Evolutionary conservation across 2,888 invertebrate genomes (phyloP), one percentile per base, ranked within the genome.

Genomic region (Prosapia bicincta): DNA sequence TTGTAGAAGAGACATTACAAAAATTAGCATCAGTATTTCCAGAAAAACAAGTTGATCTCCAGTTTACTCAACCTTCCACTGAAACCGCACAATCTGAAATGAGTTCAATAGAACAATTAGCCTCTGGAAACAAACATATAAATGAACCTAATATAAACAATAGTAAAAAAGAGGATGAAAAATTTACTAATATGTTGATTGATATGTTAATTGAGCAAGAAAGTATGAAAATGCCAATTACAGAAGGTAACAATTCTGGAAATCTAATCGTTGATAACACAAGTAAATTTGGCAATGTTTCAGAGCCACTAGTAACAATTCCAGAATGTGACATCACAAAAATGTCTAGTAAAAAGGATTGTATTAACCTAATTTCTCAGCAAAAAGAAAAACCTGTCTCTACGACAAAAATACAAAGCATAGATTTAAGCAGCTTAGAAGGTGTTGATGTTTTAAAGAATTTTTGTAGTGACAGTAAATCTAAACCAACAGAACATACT

Each of bases 191-290:
- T 71, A 71, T 78, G 13, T 71, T 80, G 5, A 79, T 80, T 72
- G 80, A 80, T 65, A 78, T 78, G 77, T 68, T 80, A 38, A 80
- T 80, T 75, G 79, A 80, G 66, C 78, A 79, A 76, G 80, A 80
- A 76, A 79, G 78, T 13, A 78, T 76, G 9, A 78, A 80, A 73
- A 73, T 74, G n/a, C 66, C 66, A 66, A 24, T n/a, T 25, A 25
- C n/a, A n/a, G 67, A 75, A 30, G 20, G n/a, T n/a, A 68, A 13
- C 10, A 9, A 32, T 43, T 20, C 26, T 2, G 38, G 15, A 38
- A 54, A n/a, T 13, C 20, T 10, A 20, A 13, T 1, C 54, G 1
- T 54, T 2, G 54, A 54, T 54, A 54, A 13, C n/a, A 5, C 54
- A 20, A n/a, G 20, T 10, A 38, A 15, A 73, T 66, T 23, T n/a